Evolutionary conservation across 2,797 vertebrate genomes (phyloP).

Genomic region (Morus bassanus): DNA sequence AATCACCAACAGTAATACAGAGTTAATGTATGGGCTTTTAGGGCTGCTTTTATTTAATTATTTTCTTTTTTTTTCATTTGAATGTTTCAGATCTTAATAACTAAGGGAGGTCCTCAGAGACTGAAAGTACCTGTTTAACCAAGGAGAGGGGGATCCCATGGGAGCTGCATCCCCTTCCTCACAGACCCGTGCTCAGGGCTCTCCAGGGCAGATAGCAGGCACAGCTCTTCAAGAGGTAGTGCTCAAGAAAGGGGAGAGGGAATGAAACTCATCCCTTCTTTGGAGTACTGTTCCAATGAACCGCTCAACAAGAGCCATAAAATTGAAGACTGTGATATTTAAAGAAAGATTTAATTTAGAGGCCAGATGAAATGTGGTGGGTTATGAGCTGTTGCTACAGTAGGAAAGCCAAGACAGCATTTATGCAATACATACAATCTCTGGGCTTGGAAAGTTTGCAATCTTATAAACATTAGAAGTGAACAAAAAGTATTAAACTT

Average conservation of each 20-base stretch:
- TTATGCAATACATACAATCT: neutral
- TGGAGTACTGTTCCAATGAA: neutral
- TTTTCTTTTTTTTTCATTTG: neutral
- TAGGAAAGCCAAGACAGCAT: neutral
- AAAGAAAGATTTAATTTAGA: neutral
- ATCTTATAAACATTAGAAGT: neutral
- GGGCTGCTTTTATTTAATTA: too few species aligned
- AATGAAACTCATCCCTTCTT: neutral
- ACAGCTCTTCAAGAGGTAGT: rapidly evolving
- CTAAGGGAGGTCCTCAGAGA: neutral
- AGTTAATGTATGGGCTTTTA: neutral
- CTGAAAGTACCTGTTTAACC: rapidly evolving
- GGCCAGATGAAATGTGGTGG: neutral
- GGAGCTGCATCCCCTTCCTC: rapidly evolving
- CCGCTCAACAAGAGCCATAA: neutral
- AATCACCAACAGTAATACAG: rapidly evolving
- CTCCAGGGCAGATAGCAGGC: neutral
- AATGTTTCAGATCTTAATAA: neutral
- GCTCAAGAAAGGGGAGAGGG: neutral
- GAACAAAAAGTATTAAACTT: neutral
- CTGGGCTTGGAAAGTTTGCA: neutral
- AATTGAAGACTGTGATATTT: neutral
- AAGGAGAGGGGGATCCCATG: rapidly evolving
- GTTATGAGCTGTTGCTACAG: neutral
- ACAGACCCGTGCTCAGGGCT: rapidly evolving